These are phyloP conservation scores for Anastrepha ludens DNA, from an alignment of 1,140 invertebrate genomes.

Conservation along the genomic window DNA sequence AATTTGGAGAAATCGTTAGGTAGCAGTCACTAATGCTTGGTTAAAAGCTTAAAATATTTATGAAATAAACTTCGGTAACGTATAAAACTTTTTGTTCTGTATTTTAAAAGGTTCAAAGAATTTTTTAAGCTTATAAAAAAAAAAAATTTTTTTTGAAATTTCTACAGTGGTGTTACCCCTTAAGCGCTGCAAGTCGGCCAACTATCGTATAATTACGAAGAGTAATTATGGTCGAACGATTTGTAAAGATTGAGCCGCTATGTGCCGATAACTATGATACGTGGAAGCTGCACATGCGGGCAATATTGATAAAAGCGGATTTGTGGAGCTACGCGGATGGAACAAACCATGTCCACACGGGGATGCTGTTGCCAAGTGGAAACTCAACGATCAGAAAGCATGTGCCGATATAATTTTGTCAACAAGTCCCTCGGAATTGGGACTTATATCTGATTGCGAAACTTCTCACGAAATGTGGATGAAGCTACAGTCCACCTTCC, in stretches of 20 bases:
- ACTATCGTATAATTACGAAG: background rate
- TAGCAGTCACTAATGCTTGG: too few species aligned
- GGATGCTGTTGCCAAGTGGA: slow-evolving; percentile 21
- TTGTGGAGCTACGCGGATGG: slow-evolving; percentile 58
- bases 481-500: slow-evolving; percentile 56
- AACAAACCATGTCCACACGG: background rate
- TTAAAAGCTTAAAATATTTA: too few species aligned
- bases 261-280: slow-evolving; percentile 57
- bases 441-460: background rate
- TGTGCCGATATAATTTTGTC: slow-evolving; percentile 22
- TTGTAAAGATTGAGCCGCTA: slow-evolving; percentile 32
- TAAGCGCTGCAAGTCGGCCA: background rate
- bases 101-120: too few species aligned
- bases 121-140: too few species aligned
- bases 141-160: too few species aligned
- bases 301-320: slow-evolving; percentile 57
- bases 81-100: too few species aligned
- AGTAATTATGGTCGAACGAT: background rate
- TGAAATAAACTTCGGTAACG: too few species aligned
- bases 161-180: too few species aligned
- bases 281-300: slow-evolving; percentile 57
- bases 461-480: slow-evolving; percentile 59
- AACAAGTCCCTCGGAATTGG: background rate
- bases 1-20: too few species aligned
- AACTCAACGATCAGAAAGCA: background rate